Evolutionary conservation across 2,888 invertebrate species (phyloP).

Genomic region (Acanthoscelides obtectus): DNA sequence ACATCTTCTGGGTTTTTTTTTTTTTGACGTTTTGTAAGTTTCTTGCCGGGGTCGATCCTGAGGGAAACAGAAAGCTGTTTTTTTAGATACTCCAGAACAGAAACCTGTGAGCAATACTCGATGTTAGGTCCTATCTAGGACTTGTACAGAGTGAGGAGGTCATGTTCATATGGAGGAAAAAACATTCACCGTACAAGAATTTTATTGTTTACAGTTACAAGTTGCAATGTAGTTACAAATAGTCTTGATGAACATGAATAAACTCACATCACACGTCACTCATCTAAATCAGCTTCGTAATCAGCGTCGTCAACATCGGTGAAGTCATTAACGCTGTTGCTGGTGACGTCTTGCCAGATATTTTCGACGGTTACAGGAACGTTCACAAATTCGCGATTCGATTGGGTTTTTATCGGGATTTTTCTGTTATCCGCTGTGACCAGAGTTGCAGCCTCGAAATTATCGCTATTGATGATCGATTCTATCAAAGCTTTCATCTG

Average conservation of each 20-base stretch:
- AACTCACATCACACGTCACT: neutral
- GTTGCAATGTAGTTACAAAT: neutral
- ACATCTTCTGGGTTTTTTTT: too few relatives aligned
- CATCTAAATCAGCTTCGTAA: neutral
- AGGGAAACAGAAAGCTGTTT: too few relatives aligned
- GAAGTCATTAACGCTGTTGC: slow-evolving; percentile 4
- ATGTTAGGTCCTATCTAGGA: too few relatives aligned
- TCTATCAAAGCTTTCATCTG: slow-evolving; percentile 26
- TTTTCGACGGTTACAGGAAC: slow-evolving; percentile 6
- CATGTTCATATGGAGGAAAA: too few relatives aligned
- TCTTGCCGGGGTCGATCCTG: too few relatives aligned
- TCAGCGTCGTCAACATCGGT: slow-evolving; percentile 1
- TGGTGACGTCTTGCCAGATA: slow-evolving; percentile 11
- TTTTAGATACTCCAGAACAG: too few relatives aligned
- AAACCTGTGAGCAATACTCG: too few relatives aligned
- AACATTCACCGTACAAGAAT: neutral
- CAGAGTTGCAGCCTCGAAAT: slow-evolving; percentile 21
- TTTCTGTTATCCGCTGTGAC: slow-evolving; percentile 9
- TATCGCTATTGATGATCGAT: slow-evolving; percentile 19
- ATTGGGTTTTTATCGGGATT: slow-evolving; percentile 8
- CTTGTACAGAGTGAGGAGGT: too few relatives aligned
- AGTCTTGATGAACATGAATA: neutral
- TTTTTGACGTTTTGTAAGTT: too few relatives aligned
- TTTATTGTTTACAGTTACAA: neutral
- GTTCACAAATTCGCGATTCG: neutral